phyloP scores from a whole-genome alignment of 2,113 vertebrate species.

The Coreoperca whiteheadi region DNA sequence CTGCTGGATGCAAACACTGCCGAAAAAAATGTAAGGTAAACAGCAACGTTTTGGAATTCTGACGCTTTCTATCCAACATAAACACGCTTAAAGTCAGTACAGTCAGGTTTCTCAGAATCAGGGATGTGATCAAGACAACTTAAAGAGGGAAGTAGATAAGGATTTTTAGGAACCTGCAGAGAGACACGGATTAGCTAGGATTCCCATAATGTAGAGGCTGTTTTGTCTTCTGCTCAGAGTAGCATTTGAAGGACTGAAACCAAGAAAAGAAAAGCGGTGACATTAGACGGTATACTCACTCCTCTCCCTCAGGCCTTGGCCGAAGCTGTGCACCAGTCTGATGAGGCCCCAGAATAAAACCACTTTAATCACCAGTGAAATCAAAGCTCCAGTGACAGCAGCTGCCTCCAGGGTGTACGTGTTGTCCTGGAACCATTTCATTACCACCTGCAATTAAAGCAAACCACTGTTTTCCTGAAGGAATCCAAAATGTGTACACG shows the following conservation, averaged over 20 bases:
- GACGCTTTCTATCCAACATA: neutral
- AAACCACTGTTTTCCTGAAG: neutral
- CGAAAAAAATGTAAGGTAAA: constrained; percentile 6
- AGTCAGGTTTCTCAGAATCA: neutral
- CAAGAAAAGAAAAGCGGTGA: neutral
- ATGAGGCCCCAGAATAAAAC: constrained; percentile 85
- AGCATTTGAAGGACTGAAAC: neutral
- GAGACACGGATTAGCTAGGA: neutral
- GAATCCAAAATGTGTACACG: neutral
- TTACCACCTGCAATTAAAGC: constrained; percentile 75
- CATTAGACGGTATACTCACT: constrained; percentile 79
- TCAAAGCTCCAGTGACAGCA: constrained; percentile 81
- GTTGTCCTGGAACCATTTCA: constrained; percentile 79
- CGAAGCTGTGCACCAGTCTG: constrained; percentile 85
- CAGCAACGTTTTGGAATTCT: neutral
- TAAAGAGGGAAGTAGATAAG: neutral
- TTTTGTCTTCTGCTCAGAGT: neutral
- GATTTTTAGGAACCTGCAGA: neutral
- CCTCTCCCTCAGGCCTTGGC: constrained; percentile 87
- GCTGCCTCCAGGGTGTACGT: constrained; percentile 86
- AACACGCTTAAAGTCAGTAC: neutral
- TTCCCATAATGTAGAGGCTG: neutral
- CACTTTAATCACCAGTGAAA: constrained; percentile 87
- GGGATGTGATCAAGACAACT: neutral
- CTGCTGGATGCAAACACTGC: constrained; percentile 85